Evolutionary conservation across 2,888 invertebrate species (phyloP), one percentile per base, ranked within the genome.

Genomic region (Seladonia tumulorum): DNA sequence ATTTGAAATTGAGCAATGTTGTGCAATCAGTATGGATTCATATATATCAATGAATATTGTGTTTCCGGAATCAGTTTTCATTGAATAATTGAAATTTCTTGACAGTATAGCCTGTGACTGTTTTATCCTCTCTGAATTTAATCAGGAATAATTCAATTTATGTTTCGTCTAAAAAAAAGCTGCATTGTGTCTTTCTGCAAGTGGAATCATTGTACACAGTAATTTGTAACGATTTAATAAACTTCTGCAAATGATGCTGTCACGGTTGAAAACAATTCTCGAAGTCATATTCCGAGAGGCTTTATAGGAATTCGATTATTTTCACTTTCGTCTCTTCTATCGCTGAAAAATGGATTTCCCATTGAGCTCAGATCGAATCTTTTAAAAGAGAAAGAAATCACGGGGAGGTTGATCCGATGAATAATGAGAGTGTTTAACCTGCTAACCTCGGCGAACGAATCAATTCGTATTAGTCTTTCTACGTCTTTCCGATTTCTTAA

Each of bases 331-430:
- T 57, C 57, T 57, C 10, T n/a, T 57, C n/a, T n/a, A 4, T n/a
- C 12, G 57, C n/a, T n/a, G 57, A 10, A 47, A 12, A 57, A n/a
- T 57, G 57, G 57, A 57, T n/a, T 57, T 57, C n/a, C n/a, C 57
- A 57, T 57, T 57, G 3, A 12, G n/a, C 10, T 57, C 10, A 57
- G n/a, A 57, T 57, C n/a, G 57, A 57, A n/a, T 57, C 57, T 57
- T 57, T 57, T n/a, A 57, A 57, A 57, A 57, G 57, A 57, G 57
- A 57, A 57, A 57, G 57, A 57, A 57, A 57, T 57, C 57, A n/a
- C 10, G 57, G 4, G 10, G n/a, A 57, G 10, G n/a, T 57, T n/a
- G 57, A 57, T 57, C n/a, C 57, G 57, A 57, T 57, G 57, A 57
- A 57, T 57, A 57, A 57, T 12, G 57, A 10, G n/a, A 57, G n/a